Conservation (phyloP, 2,113 vertebrate genomes). For the Grallaria varia region DNA sequence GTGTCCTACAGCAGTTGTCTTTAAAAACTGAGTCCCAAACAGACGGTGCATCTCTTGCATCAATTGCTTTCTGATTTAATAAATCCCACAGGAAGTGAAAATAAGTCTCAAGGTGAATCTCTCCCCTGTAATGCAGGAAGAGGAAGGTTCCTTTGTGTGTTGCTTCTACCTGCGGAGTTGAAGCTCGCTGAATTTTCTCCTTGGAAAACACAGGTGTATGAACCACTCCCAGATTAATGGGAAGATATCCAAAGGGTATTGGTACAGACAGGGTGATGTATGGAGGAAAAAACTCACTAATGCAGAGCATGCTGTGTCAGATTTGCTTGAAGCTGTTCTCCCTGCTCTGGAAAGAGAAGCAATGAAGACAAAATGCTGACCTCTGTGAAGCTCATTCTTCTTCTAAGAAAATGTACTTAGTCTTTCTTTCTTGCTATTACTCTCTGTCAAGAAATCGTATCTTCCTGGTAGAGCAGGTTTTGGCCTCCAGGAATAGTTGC, state of each 20-base stretch:
- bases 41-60: background rate
- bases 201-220: conserved; percentile 23
- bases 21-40: background rate
- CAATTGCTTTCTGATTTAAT: background rate
- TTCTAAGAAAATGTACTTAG: conserved; percentile 39
- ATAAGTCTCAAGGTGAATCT: background rate
- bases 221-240: background rate
- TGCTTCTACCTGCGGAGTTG: background rate
- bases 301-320: background rate
- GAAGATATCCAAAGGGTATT: background rate
- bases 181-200: conserved; percentile 11
- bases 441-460: conserved; percentile 50
- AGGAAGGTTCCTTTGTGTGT: background rate
- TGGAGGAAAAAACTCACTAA: background rate
- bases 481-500: conserved; percentile 42
- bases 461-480: conserved; percentile 47
- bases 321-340: conserved; percentile 26
- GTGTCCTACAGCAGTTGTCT: background rate
- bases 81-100: background rate
- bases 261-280: background rate
- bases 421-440: conserved; percentile 50
- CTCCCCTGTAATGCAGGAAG: background rate
- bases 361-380: conserved; percentile 52
- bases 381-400: conserved; percentile 3
- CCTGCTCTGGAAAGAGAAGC: background rate